Base-by-base conservation (phyloP, 2,888 invertebrate species). In the Brachylomia viminalis region DNA sequence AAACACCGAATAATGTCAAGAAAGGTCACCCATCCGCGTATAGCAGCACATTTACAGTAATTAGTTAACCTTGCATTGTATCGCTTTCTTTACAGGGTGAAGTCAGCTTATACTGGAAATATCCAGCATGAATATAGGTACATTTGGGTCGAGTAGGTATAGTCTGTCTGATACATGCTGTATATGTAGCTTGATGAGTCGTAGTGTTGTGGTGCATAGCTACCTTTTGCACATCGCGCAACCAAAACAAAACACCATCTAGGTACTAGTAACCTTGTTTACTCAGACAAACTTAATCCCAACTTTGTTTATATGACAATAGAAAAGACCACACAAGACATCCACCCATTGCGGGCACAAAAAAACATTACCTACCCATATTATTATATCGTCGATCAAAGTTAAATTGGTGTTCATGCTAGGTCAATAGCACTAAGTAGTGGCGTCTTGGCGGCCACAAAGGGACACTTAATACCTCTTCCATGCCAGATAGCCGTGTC, bases 391-490 rank as follows among this genome's bases (percentile, higher is more conserved):
- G 6, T 49, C 17, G 23, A 45, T 68, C n/a, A 38, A 59, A 72
- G 59, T n/a, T 54, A 33, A 56, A 30, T 49, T 38, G 17, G 38
- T 68, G 80, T 38, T 27, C 54, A 59, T 45, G 49, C 23, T 65
- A 65, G 70, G 77, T 80, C 74, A 73, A 77, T 69, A 67, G 71
- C 67, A 80, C 56, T 61, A 84, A 80, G 77, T 49, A 66, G 79
- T 68, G 62, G 27, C 72, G 78, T 80, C 72, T 77, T 71, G 38
- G 75, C 68, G 74, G 70, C 69, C 74, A 87, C 86, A 88, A 90
- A 89, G 86, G 77, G 79, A 86, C 76, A 77, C 87, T 89, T 81
- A 71, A 87, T 72, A 80, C 75, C 85, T 82, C 84, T 84, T 72
- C 38, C 71, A 75, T 67, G 67, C 72, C 58, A 65, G 80, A 82